Evolutionary conservation across 1,140 invertebrate species (phyloP).

Genomic region (Mycetomoellerius zeteki): DNA sequence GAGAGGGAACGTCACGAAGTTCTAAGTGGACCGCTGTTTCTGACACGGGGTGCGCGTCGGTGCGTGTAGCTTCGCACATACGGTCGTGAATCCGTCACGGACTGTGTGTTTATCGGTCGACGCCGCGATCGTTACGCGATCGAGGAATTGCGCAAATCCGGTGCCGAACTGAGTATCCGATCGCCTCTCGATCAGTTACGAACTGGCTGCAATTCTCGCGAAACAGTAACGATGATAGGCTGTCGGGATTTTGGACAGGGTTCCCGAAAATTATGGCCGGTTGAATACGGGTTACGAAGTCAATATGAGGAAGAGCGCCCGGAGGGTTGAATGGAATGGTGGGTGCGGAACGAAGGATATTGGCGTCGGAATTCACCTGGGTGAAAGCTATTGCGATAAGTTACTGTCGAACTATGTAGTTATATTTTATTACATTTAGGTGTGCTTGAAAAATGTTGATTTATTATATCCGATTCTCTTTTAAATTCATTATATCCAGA

Average conservation of each 20-base stretch:
- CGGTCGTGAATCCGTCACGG: constrained; percentile 63
- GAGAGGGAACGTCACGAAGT: constrained; percentile 51
- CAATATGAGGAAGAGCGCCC: constrained; percentile 56
- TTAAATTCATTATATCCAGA: background rate
- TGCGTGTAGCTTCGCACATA: constrained; percentile 47
- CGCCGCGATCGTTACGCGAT: constrained; percentile 68
- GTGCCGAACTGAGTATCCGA: background rate
- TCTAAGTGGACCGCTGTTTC: constrained; percentile 70
- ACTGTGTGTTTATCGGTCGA: constrained; percentile 51
- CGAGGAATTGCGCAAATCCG: constrained; percentile 19
- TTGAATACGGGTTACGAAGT: constrained; percentile 72
- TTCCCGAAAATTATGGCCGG: constrained; percentile 72
- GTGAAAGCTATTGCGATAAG: constrained; percentile 35
- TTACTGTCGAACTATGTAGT: background rate
- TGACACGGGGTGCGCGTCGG: constrained; percentile 68
- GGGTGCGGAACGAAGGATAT: constrained; percentile 1
- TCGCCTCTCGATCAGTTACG: constrained; percentile 1
- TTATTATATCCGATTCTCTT: background rate
- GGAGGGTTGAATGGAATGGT: constrained; percentile 7
- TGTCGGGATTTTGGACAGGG: constrained; percentile 70
- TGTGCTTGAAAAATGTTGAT: background rate
- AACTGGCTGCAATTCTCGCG: constrained; percentile 9
- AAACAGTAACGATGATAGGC: constrained; percentile 71
- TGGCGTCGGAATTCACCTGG: constrained; percentile 68
- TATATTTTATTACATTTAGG: background rate